Percentiles rank a stretch among this genome's conserved stretches.
Evolutionary conservation across 2,113 vertebrate species (phyloP).

Genomic region (Hippocampus barbouri): DNA sequence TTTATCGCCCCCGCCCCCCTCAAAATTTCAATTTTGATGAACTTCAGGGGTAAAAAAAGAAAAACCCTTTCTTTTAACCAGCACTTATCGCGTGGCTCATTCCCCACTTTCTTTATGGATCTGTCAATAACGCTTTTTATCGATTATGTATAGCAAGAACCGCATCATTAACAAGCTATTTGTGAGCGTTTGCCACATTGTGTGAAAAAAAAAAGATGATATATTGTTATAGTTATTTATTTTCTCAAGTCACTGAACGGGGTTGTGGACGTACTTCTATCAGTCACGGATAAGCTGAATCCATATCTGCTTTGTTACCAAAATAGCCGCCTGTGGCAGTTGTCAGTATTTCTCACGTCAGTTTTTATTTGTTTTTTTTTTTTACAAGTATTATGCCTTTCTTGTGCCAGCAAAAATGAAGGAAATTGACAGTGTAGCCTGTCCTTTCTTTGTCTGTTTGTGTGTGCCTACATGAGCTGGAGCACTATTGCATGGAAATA

Average conservation of each 20-base stretch:
- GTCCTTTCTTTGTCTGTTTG: neutral
- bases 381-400: conserved; percentile 33
- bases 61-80: conserved; percentile 18
- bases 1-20: too few relatives aligned
- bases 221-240: conserved; percentile 75
- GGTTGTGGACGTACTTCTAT: conserved; percentile 66
- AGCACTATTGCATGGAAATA: conserved; percentile 80
- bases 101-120: conserved; percentile 26
- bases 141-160: conserved; percentile 33
- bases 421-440: conserved; percentile 61
- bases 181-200: conserved; percentile 70
- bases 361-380: neutral
- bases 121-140: conserved; percentile 27
- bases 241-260: conserved; percentile 63
- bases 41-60: too few relatives aligned
- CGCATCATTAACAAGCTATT: conserved; percentile 70
- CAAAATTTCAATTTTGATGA: neutral
- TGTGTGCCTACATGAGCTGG: conserved; percentile 60
- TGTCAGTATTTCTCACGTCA: conserved; percentile 51
- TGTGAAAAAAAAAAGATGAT: conserved; percentile 63
- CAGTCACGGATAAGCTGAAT: conserved; percentile 68
- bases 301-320: conserved; percentile 62
- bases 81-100: conserved; percentile 47
- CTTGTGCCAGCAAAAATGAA: conserved; percentile 67
- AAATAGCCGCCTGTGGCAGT: conserved; percentile 53